Percentiles rank a stretch among this genome's conserved stretches.
Conservation (phyloP, 1,140 invertebrate species). For the Dreissena rostriformis region DNA sequence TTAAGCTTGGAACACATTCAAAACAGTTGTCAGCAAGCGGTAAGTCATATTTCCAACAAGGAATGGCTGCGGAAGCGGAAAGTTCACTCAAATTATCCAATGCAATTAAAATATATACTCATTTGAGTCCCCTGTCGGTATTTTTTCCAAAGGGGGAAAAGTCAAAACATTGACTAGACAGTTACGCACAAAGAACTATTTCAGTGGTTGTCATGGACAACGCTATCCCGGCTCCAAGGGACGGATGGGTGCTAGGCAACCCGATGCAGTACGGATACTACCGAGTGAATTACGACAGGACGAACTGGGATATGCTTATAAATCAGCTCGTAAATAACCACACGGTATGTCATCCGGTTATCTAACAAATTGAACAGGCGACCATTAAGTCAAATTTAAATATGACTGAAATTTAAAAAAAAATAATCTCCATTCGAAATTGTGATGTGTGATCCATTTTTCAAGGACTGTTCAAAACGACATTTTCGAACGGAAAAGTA, state of each 20-base stretch:
- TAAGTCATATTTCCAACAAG: no score
- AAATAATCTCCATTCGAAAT: background rate
- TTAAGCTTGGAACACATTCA: no score
- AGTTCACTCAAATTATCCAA: no score
- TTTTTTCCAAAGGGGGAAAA: no score
- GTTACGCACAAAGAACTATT: no score
- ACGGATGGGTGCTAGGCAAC: conserved; percentile 90
- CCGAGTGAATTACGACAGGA: conserved; percentile 90
- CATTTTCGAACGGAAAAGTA: background rate
- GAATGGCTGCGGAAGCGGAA: no score
- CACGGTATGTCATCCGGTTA: conserved; percentile 66
- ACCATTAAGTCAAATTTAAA: background rate
- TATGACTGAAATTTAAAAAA: background rate
- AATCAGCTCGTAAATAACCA: conserved; percentile 87
- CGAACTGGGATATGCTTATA: conserved; percentile 90
- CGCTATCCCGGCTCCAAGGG: conserved; percentile 26
- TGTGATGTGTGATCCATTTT: background rate
- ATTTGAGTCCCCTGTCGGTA: no score
- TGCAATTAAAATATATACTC: no score
- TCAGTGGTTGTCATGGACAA: background rate
- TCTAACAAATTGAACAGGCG: background rate
- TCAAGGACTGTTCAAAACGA: background rate
- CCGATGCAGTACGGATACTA: conserved; percentile 93
- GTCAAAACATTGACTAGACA: no score
- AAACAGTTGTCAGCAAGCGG: no score